Evolutionary conservation across 2,888 invertebrate genomes (phyloP), one percentile per base, ranked within the genome.

Genomic region (Ypsolopha sequella): DNA sequence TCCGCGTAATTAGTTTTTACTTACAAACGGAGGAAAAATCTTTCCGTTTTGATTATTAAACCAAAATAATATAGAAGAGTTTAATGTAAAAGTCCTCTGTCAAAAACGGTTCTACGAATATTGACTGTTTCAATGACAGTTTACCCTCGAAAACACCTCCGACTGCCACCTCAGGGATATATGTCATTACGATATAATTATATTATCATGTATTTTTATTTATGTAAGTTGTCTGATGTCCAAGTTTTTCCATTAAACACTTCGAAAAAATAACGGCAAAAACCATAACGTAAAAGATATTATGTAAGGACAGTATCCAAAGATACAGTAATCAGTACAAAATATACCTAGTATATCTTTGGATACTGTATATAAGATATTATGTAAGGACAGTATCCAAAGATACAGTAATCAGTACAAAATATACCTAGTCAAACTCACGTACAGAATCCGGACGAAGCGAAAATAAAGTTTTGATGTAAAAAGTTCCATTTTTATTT

Each of bases 381-480:
- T n/a, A 53, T 52, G 51, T 46, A 55, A 57, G 59, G 61, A 56
- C 24, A 24, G 57, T 55, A 59, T 55, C 60, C 57, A 63, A 61
- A 68, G 67, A 65, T 61, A 66, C 66, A 69, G 76, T 82, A 81
- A 85, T 81, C 80, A 84, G 74, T 66, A 61, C 69, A 64, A 72
- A 76, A 79, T 76, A 76, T 74, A 24, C 24, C 24, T 24, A 76
- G 73, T 73, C 68, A 61, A 68, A 63, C 76, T 72, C 84, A 81
- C 85, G 85, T 85, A 80, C 80, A 75, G 78, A 78, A 52, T 52
- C 50, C 75, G 78, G 71, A 72, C 70, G 73, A 69, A 64, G 59
- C 64, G 65, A 69, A 63, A 80, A 73, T 74, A 82, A 87, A 87
- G 84, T 87, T 87, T 80, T 84, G 87, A 87, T 87, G 87, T 86